Conservation (phyloP, 1,140 invertebrate species). For the Lordiphosa mommai region DNA sequence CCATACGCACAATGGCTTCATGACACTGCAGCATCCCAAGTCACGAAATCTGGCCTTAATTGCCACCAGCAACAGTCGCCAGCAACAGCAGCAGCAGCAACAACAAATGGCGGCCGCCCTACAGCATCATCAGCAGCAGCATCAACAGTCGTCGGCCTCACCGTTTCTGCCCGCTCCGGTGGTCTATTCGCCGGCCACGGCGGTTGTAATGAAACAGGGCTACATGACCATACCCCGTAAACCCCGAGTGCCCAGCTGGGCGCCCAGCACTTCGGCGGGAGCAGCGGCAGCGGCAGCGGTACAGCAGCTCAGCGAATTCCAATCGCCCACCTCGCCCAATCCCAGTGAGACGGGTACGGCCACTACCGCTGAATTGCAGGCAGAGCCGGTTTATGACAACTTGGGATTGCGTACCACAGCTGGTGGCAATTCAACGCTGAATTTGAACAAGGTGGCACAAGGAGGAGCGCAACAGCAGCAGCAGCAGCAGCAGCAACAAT, state of each 20-base stretch:
- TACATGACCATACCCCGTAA: slow-evolving; percentile 92
- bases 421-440: slow-evolving; percentile 89
- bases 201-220: slow-evolving; percentile 85
- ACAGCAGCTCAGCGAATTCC: slow-evolving; percentile 69
- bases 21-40: slow-evolving; percentile 79
- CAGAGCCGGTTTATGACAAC: slow-evolving; percentile 91
- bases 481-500: slow-evolving; percentile 80
- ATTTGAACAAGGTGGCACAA: slow-evolving; percentile 84
- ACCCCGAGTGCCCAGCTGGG: slow-evolving; percentile 90
- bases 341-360: slow-evolving; percentile 80
- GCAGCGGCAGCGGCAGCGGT: slow-evolving; percentile 63
- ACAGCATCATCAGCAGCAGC: slow-evolving; percentile 56
- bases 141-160: slow-evolving; percentile 81
- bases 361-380: slow-evolving; percentile 80
- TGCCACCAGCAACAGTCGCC: slow-evolving; percentile 80
- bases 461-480: slow-evolving; percentile 68
- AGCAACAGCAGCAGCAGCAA: slow-evolving; percentile 43
- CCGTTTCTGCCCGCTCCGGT: slow-evolving; percentile 83
- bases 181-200: slow-evolving; percentile 80
- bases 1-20: slow-evolving; percentile 66
- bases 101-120: slow-evolving; percentile 79
- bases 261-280: slow-evolving; percentile 82
- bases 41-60: slow-evolving; percentile 70
- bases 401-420: slow-evolving; percentile 90
- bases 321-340: slow-evolving; percentile 80